Conservation (phyloP, 2,797 vertebrate genomes). For the Falco novaeseelandiae region DNA sequence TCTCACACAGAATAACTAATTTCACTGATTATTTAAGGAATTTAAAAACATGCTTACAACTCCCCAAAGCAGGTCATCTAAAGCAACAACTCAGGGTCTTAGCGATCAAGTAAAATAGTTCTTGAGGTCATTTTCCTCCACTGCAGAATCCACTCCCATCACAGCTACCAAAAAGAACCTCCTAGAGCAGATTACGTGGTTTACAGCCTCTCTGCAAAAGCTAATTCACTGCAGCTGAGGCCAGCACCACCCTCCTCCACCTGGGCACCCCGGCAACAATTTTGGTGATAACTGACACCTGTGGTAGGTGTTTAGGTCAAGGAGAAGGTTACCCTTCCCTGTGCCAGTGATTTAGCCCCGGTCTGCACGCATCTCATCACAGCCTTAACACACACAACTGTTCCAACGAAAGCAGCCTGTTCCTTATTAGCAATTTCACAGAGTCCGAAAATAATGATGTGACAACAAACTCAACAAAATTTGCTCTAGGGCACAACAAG, state of each 20-base stretch:
- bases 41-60: neutral
- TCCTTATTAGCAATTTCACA: slow-evolving; percentile 66
- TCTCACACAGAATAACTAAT: neutral
- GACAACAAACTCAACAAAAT: slow-evolving; percentile 80
- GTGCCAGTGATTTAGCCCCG: neutral
- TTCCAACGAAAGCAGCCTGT: slow-evolving; percentile 33
- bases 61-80: neutral
- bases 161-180: neutral
- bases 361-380: neutral
- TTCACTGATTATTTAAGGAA: neutral
- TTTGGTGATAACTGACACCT: neutral
- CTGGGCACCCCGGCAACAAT: neutral
- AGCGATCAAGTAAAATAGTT: neutral
- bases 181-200: fast-evolving
- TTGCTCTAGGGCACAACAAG: slow-evolving; percentile 78
- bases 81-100: neutral
- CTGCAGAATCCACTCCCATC: neutral
- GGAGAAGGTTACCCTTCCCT: neutral
- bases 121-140: neutral
- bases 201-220: neutral
- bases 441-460: slow-evolving; percentile 72
- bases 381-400: neutral
- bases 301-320: neutral
- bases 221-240: slow-evolving; percentile 14
- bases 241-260: neutral